Evolutionary conservation across 2,113 vertebrate species (phyloP), one percentile per base, ranked within the genome.

Genomic region (Calypte anna): DNA sequence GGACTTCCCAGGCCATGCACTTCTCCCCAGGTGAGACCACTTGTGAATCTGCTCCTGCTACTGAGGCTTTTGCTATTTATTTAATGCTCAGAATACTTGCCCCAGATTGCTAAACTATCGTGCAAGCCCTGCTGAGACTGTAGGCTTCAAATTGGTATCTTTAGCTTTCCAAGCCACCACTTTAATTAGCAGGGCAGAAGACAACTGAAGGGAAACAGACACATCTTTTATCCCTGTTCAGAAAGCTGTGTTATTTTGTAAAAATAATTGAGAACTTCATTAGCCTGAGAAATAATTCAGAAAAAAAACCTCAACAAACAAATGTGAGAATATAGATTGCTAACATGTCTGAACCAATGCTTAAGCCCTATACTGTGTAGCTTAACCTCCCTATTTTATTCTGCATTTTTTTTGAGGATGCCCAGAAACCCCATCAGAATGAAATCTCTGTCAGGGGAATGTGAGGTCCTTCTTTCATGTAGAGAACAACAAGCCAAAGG

Each of bases 1-100:
- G 16, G 10, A 24, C 14, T 91, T 54, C 51, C 70, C 53, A 48
- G 0, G 0, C 15, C 38, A 20, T 1, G 10, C 5, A 1, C 27
- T 33, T 55, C 53, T 61, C 74, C 48, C 33, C 6, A 6, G 8
- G 31, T 33, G 33, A 74, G 10, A 13, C 16, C 64, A 28, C 43
- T 73, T 48, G 66, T 17, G 44, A 79, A 64, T 33, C 70, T 61
- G 19, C 25, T 85, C 3, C 73, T 75, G 57, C 30, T 58, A 21
- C 33, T 68, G 66, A 46, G 31, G 18, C 18, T 82, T 86, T 87
- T 82, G 43, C 8, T 69, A 53, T 73, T 72, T 72, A 46, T 48
- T 75, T 27, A 33, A 11, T 27, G 53, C 72, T 55, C 38, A 53
- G 38, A 82, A 48, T 10, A 24, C 28, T 81, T 63, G 61, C 9